Base-by-base conservation (phyloP, 2,113 vertebrate genomes). In the Maylandia zebra region DNA sequence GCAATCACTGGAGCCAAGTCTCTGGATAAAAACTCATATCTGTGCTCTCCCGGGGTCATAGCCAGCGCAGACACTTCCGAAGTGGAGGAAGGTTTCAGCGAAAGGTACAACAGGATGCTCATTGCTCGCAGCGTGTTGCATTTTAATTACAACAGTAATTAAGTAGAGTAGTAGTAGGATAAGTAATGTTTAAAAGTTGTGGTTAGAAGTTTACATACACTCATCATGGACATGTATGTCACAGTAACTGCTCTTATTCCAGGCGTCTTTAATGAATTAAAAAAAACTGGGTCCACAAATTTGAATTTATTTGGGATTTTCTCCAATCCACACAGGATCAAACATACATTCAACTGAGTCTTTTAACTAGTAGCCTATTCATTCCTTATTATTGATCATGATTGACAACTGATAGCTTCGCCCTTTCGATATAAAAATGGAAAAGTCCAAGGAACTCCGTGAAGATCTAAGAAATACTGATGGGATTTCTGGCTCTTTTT, bases 11-110 rank as follows among this genome's bases (percentile, higher is more conserved):
- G 95, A 5, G 97, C 97, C 2, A 99, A 99, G 80, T 97, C 97
- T 48, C 93, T 94, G 36, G 98, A 99, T 4, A 94, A 97, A 38
- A 97, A 95, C 91, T 52, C 95, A 1, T 99, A 96, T 56, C 94
- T 98, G 85, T 97, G 96, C 71, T 98, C 98, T 10, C 97, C 98
- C 3, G 97, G 97, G 86, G 98, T 99, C 83, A 97, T 98, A 38
- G 96, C 97, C n/a, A 97, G 96, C 17, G 97, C 97, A 6, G 98
- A 99, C 83, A 94, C 97, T 7, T 83, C 97, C 8, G 98, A 99
- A 85, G 94, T 98, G 95, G 99, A 99, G 92, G 99, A 99, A 92
- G 98, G 98, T 78, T 99, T 99, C 91, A 98, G 96, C 59, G 98
- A 99, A 93, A 98, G 98, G 98, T 99, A 87, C 8, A 43, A 1